Conservation (phyloP, 2,113 vertebrate species). For the Sterna hirundo region DNA sequence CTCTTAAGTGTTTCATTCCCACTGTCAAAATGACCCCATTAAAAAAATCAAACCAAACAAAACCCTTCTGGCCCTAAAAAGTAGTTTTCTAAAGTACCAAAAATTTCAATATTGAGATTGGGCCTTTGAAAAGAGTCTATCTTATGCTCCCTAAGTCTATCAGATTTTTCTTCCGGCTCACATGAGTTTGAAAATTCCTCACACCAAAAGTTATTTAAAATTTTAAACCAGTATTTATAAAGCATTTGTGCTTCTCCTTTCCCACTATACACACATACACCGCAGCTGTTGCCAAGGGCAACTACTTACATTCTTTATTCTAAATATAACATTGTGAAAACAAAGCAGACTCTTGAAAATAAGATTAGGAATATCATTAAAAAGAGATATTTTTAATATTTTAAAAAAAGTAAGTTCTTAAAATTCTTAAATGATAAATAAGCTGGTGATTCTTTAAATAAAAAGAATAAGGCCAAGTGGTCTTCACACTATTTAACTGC, state of each 20-base stretch:
- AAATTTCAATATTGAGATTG: neutral
- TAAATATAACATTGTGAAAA: constrained; percentile 3
- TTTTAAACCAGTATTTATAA: neutral
- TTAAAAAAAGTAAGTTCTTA: neutral
- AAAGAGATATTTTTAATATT: neutral
- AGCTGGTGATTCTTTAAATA: neutral
- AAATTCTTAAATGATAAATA: neutral
- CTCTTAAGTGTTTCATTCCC: neutral
- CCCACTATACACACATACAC: neutral
- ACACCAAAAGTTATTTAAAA: neutral
- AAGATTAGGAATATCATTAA: neutral
- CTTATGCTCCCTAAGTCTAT: neutral
- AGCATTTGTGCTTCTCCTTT: neutral
- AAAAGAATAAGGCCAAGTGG: neutral
- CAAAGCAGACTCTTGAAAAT: neutral
- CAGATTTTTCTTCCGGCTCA: neutral
- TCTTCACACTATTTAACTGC: neutral
- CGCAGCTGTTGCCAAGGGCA: constrained; percentile 10
- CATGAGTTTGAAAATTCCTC: neutral
- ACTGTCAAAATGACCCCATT: neutral
- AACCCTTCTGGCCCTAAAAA: neutral
- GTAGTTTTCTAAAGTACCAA: neutral
- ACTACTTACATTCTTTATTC: constrained; percentile 11
- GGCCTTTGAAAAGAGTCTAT: neutral
- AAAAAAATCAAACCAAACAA: neutral